phyloP scores from a whole-genome alignment of 2,113 vertebrate species.

The Seriola quinqueradiata region DNA sequence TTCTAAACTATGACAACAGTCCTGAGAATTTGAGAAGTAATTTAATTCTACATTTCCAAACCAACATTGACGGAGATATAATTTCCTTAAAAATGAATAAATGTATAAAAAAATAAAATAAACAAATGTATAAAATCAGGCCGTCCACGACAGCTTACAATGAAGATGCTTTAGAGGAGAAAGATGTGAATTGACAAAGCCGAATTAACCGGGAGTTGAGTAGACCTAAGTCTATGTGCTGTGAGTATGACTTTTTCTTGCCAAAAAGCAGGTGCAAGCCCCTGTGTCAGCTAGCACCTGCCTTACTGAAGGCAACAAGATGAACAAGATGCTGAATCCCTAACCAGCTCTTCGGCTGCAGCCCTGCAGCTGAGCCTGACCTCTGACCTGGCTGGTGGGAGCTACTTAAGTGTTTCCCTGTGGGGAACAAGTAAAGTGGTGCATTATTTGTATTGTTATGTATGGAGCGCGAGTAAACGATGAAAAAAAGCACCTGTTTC shows the following conservation, averaged over 20 bases:
- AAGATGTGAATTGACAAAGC: background rate
- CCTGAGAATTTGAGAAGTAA: background rate
- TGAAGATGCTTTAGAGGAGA: background rate
- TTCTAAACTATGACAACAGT: background rate
- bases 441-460: slow-evolving; percentile 67
- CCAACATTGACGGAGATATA: background rate
- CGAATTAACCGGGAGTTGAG: background rate
- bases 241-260: slow-evolving; percentile 4
- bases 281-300: slow-evolving; percentile 40
- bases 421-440: slow-evolving; percentile 59
- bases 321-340: slow-evolving; percentile 49
- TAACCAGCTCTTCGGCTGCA: slow-evolving; percentile 33
- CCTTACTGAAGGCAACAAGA: slow-evolving; percentile 22
- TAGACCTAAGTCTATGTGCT: background rate
- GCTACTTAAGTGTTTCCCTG: slow-evolving; percentile 39
- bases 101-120: background rate
- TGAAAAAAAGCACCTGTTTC: slow-evolving; percentile 75
- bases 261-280: slow-evolving; percentile 67
- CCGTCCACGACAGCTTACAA: background rate
- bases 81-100: background rate
- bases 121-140: background rate
- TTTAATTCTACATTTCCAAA: background rate
- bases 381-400: slow-evolving; percentile 63
- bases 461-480: slow-evolving; percentile 42
- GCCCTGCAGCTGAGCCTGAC: slow-evolving; percentile 60